Conservation (phyloP, 1,140 invertebrate species). For the Platyscapa corneri region DNA sequence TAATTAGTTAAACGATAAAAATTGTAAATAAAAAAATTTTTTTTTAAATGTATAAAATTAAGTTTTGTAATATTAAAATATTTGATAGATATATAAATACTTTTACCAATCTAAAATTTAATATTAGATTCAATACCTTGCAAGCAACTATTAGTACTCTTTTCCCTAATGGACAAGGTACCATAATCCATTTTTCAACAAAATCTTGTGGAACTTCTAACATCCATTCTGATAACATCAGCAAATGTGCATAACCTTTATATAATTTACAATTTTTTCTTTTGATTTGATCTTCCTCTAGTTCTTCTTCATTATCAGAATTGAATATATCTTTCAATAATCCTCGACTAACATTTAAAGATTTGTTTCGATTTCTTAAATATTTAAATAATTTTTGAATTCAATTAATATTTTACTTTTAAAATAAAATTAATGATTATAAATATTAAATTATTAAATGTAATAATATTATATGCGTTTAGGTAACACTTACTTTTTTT, state of each 20-base stretch:
- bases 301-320: conserved; percentile 62
- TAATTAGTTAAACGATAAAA: neutral
- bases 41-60: too few relatives aligned
- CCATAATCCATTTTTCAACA: conserved; percentile 84
- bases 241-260: conserved; percentile 65
- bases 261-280: conserved; percentile 49
- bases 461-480: neutral
- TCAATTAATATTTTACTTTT: neutral
- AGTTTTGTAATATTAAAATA: conserved; percentile 42
- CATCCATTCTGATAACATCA: conserved; percentile 95
- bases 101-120: conserved; percentile 8
- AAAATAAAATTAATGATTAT: too few relatives aligned
- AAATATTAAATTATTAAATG: neutral
- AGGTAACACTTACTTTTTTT: conserved; percentile 65
- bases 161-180: conserved; percentile 88
- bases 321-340: conserved; percentile 61
- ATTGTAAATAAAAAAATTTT: too few relatives aligned
- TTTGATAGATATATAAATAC: too few relatives aligned
- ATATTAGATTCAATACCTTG: too few relatives aligned
- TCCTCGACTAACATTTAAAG: conserved; percentile 62
- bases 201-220: conserved; percentile 88
- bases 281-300: conserved; percentile 59
- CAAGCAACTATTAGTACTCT: conserved; percentile 85
- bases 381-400: conserved; percentile 25
- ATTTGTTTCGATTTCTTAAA: conserved; percentile 63